Evolutionary conservation across 2,797 vertebrate genomes (phyloP), one percentile per base, ranked within the genome.

Genomic region (Lemur catta): DNA sequence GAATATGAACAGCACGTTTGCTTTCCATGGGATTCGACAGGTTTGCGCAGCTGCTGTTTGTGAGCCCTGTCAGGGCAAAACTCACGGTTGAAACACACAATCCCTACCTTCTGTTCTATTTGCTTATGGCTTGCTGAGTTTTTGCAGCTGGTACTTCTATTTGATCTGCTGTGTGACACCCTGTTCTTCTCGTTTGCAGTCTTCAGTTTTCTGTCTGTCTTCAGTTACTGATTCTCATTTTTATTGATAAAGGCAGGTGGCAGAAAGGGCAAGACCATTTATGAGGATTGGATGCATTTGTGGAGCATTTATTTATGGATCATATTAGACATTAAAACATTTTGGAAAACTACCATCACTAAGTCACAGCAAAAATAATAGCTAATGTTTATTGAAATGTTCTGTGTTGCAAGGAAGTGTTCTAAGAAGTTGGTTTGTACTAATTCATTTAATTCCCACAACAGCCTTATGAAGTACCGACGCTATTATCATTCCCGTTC

Each of bases 171-270:
- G 12, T 38, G 20, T 46, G 48, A 10, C 48, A 9, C 22, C 38
- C 35, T 88, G 85, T 72, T 33, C 63, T 92, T 84, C 86, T 93
- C n/a, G 80, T 84, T 88, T 91, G 84, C 55, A 15, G 61, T 38
- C 91, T 93, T 69, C 50, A n/a, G 67, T 79, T 95, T 93, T 33
- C 61, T 65, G 61, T 90, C 75, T 81, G 61, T 63, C 14, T 92
- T 43, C 38, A 76, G 67, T 48, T 50, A 50, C 35, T 11, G 79
- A 85, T 75, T 94, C 96, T 91, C 74, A 63, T 75, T 82, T 80
- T 84, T 93, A 87, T 63, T 22, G 14, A 59, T 84, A 17, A 12
- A 57, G 28, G 75, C 79, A 84, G 50, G 69, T 71, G 75, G 76
- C 22, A 91, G 61, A 81, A 87, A 91, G 43, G 52, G 35, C 57